phyloP scores from a whole-genome alignment of 2,888 invertebrate species.

The Protophormia terraenovae region DNA sequence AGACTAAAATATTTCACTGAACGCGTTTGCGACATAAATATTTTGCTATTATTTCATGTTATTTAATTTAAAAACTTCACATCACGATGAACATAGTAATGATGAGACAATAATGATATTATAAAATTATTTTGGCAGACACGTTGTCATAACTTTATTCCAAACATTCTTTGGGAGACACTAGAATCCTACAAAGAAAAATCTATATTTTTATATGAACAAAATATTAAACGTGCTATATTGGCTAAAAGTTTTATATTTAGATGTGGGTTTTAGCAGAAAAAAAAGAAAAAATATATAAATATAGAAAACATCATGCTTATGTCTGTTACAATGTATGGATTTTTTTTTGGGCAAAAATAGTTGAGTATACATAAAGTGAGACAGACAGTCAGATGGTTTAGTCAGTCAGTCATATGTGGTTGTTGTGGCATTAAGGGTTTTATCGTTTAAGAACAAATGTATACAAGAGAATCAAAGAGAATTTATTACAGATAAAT shows the following conservation, averaged over 20 bases:
- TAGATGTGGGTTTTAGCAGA: neutral
- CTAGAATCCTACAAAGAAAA: neutral
- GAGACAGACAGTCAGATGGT: neutral
- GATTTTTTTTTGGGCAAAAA: neutral
- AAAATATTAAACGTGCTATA: constrained; percentile 22
- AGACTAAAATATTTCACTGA: neutral
- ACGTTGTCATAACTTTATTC: constrained; percentile 44
- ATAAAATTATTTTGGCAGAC: constrained; percentile 43
- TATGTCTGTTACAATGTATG: neutral
- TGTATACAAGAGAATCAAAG: neutral
- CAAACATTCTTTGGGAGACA: constrained; percentile 7
- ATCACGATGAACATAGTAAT: neutral
- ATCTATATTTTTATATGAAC: neutral
- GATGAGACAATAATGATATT: constrained; percentile 32
- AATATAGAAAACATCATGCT: neutral
- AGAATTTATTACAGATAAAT: neutral
- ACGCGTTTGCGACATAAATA: constrained; percentile 5
- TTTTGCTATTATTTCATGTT: constrained; percentile 30
- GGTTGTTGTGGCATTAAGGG: constrained; percentile 30
- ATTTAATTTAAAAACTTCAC: constrained; percentile 28
- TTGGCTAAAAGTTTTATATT: constrained; percentile 32
- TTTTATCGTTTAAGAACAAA: constrained; percentile 53
- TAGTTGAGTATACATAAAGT: neutral
- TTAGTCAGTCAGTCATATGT: neutral
- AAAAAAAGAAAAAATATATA: neutral